Evolutionary conservation across 2,888 invertebrate genomes (phyloP), one percentile per base, ranked within the genome.

Genomic region (Pristionchus fissidentatus): DNA sequence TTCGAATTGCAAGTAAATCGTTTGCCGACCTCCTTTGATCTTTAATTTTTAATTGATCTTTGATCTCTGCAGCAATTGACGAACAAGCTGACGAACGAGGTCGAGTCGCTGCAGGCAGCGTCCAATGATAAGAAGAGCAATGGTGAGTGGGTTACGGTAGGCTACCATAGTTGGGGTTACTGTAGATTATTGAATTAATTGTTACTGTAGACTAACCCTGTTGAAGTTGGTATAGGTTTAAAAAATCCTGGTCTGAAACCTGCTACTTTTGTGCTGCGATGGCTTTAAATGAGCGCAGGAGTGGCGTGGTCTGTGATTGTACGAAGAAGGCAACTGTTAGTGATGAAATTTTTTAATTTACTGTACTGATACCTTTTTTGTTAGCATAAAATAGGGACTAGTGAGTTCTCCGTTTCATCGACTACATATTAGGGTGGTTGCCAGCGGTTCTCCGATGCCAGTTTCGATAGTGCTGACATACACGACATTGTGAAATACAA

Each of bases 61-160:
- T n/a, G n/a, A n/a, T n/a, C n/a, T n/a, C n/a, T 77, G 38, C 41
- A 84, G 83, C 62, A 80, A 38, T 46, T 85, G 78, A 84, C 85
- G 73, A 57, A 78, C 32, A 79, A 79, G 26, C 79, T 85, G 75
- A 85, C 85, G 60, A 73, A 60, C 22, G 84, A 85, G 73, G 73
- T 85, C 29, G 85, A 85, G 41, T 80, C 82, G n/a, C 55, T 85
- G 62, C 80, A 81, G 46, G 62, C 80, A 7, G 62, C 80, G 15
- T 15, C 80, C 2, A 46, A 19, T 1, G 80, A 52, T n/a, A 79
- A 79, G 26, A 1, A 57, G 57, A 79, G 41, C 29, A 77, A 49
- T 49, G n/a, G 75, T 75, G 75, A 75, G 75, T 75, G 15, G 5
- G 26, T 15, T 13, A 8, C n/a, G 52, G 22, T 52, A 52, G 52